Percentiles rank a stretch among this genome's conserved stretches.
These are phyloP conservation scores for Tholera decimalis DNA, from an alignment of 2,888 invertebrate genomes.

Conservation along the genomic window DNA sequence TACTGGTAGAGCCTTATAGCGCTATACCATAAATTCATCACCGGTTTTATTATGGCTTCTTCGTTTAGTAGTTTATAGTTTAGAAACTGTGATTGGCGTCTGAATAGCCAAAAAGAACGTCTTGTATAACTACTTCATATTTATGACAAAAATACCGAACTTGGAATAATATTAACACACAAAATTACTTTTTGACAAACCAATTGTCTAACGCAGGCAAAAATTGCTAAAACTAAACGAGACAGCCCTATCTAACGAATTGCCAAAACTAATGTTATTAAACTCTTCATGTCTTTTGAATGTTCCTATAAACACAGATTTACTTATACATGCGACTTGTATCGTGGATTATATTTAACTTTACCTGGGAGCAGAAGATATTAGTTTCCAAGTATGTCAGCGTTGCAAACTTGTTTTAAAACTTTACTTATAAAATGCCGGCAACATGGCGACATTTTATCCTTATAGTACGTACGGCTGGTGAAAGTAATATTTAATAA, in stretches of 20 bases:
- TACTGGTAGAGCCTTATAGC: too few species aligned
- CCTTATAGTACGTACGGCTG: not conserved
- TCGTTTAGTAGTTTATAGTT: too few species aligned
- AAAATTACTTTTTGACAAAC: slow-evolving; percentile 17
- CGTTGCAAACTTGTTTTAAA: slow-evolving; percentile 19
- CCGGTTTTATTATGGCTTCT: too few species aligned
- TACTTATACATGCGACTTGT: not conserved
- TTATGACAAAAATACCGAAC: not conserved
- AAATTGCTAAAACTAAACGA: slow-evolving; percentile 14
- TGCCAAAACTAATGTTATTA: slow-evolving; percentile 25
- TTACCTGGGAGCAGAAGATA: slow-evolving; percentile 30
- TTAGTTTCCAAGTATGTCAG: slow-evolving; percentile 47
- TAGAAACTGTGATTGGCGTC: too few species aligned
- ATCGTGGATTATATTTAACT: slow-evolving; percentile 12
- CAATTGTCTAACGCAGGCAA: not conserved
- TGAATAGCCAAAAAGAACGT: too few species aligned
- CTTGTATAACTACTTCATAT: too few species aligned
- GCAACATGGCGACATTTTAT: slow-evolving; percentile 22
- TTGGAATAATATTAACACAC: not conserved
- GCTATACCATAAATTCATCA: too few species aligned
- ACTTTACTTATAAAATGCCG: slow-evolving; percentile 41
- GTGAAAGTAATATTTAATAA: slow-evolving; percentile 26
- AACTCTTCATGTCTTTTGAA: slow-evolving; percentile 30
- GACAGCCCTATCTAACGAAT: slow-evolving; percentile 30
- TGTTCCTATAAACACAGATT: slow-evolving; percentile 10